Evolutionary conservation across 2,113 vertebrate genomes (phyloP).

Genomic region (Mus pahari): DNA sequence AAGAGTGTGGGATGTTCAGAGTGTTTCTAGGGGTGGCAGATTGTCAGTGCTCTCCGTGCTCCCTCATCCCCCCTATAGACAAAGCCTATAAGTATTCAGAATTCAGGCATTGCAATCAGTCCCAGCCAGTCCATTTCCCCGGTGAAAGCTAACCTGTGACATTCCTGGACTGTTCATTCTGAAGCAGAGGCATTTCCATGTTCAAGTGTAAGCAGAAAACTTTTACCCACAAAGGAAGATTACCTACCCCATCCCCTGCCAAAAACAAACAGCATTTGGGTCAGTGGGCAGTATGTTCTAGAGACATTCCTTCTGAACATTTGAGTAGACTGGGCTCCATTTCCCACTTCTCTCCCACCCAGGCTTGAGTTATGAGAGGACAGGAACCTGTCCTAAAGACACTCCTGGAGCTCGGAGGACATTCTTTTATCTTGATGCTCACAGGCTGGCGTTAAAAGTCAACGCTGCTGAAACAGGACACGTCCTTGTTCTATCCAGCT

Average conservation of each 20-base stretch:
- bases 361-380: background rate
- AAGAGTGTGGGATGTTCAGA: background rate
- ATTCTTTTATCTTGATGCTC: conserved; percentile 37
- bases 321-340: background rate
- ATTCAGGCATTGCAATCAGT: background rate
- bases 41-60: too few relatives aligned
- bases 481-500: background rate
- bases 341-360: background rate
- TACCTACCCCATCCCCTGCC: background rate
- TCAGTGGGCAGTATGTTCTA: conserved; percentile 8
- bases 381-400: conserved; percentile 23
- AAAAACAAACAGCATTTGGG: conserved; percentile 20
- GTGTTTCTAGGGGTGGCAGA: background rate
- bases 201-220: conserved; percentile 75
- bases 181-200: conserved; percentile 61
- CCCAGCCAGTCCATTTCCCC: background rate
- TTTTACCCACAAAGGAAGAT: conserved; percentile 9
- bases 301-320: background rate
- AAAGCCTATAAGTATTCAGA: background rate
- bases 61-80: background rate
- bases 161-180: conserved; percentile 61
- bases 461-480: background rate
- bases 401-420: background rate
- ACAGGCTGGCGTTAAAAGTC: conserved; percentile 29
- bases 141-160: conserved; percentile 62